Evolutionary conservation across 2,888 invertebrate species (phyloP), one percentile per base, ranked within the genome.

Genomic region (Epsilonema sp.): DNA sequence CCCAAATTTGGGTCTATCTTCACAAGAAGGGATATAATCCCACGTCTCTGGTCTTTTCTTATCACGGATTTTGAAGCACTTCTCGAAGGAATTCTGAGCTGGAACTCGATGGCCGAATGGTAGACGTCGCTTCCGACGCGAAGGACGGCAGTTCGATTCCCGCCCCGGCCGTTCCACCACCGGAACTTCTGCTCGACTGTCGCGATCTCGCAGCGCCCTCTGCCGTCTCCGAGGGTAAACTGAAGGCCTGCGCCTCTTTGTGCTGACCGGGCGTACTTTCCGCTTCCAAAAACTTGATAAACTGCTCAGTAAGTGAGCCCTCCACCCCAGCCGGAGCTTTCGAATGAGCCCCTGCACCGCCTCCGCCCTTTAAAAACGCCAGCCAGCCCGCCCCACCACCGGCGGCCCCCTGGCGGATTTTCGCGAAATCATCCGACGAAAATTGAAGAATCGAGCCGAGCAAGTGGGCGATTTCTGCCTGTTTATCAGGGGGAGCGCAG

Each of bases 381-480:
- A 31, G 16, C 31, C n/a, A 13, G 37, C 36, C 31, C 31, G 11
- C 31, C 8, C 24, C 39, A 16, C 24, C 23, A n/a, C 19, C 26
- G 26, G 51, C 26, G 19, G n/a, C n/a, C n/a, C n/a, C n/a, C n/a
- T n/a, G n/a, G 31, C 24, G 23, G 37, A 44, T 38, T 22, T 21
- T 26, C 4, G 3, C 13, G 20, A 16, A 50, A 41, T 36, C 31
- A 4, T 45, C 36, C 44, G 8, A 23, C n/a, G 16, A 19, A 36
- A 46, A 47, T 37, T 13, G 16, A 4, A 94, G 71, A 11, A 92
- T 81, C 0, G 83, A 82, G 0, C 85, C 82, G 44, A 94, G 78
- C 40, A 92, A 77, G 51, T 81, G 75, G n/a, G 92, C 72, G 23
- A 87, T 84, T 67, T 90, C 86, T 3, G 74, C 73, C 64, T 83